phyloP scores from a whole-genome alignment of 1,140 invertebrate species.

The Macrosteles quadrilineatus region DNA sequence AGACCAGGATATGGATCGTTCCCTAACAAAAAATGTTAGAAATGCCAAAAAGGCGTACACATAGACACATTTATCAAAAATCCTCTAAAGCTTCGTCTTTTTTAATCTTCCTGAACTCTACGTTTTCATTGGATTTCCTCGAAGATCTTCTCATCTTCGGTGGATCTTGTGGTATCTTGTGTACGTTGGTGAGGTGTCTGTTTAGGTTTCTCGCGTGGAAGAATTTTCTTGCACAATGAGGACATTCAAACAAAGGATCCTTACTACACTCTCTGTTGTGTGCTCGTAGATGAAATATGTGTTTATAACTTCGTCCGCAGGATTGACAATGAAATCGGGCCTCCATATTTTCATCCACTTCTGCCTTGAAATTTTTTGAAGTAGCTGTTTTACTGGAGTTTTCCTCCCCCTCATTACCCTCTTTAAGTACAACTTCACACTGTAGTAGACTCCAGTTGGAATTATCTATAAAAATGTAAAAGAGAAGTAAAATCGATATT shows the following conservation, averaged over 20 bases:
- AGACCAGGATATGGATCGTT: no score
- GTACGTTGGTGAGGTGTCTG: slow-evolving; percentile 35
- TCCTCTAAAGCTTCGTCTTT: neutral
- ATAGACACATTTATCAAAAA: no score
- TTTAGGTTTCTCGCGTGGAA: slow-evolving; percentile 36
- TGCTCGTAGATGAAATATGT: slow-evolving; percentile 38
- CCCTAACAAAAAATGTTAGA: no score
- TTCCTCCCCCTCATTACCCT: neutral
- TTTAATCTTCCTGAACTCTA: neutral
- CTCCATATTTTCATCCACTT: neutral
- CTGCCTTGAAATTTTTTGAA: neutral
- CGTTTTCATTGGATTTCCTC: slow-evolving; percentile 1
- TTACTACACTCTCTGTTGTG: slow-evolving; percentile 42
- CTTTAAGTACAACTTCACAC: neutral
- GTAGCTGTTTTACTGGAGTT: neutral
- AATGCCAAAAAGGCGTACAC: no score
- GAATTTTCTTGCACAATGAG: slow-evolving; percentile 43
- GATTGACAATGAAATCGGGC: slow-evolving; percentile 33
- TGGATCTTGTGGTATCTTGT: slow-evolving; percentile 21
- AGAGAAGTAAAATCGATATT: no score
- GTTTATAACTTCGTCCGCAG: slow-evolving; percentile 43
- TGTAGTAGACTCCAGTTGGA: neutral
- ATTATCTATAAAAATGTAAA: no score
- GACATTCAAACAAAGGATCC: slow-evolving; percentile 45
- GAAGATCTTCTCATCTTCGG: neutral